A percentile compares a stretch with the other conserved stretches of the same genome.
Evolutionary conservation across 1,140 invertebrate genomes (phyloP).

Genomic region (Diplogasteroides magnus): DNA sequence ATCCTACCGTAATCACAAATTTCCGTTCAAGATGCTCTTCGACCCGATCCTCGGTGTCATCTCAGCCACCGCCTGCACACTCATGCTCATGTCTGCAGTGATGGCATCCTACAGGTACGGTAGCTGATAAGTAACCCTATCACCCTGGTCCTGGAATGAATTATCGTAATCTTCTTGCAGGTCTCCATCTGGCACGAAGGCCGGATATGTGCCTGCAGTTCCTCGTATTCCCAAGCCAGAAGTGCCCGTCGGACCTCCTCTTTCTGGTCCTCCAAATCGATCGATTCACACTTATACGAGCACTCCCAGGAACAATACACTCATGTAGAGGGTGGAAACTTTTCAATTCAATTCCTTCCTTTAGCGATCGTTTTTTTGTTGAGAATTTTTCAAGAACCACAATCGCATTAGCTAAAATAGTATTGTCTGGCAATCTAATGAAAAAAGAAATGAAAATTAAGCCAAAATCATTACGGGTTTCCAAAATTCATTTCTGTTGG

Average conservation of each 20-base stretch:
- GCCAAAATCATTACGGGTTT: too few relatives aligned
- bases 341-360: too few relatives aligned
- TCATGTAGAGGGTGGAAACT: too few relatives aligned
- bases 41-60: constrained; percentile 25
- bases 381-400: too few relatives aligned
- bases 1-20: too few relatives aligned
- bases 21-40: constrained; percentile 1
- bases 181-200: constrained; percentile 17
- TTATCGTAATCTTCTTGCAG: constrained; percentile 3
- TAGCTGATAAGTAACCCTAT: not conserved
- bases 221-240: constrained; percentile 23
- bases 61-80: constrained; percentile 12
- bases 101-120: constrained; percentile 15
- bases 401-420: too few relatives aligned
- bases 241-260: constrained; percentile 19
- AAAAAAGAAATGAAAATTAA: too few relatives aligned
- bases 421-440: too few relatives aligned
- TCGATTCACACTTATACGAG: constrained; percentile 25
- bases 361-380: too few relatives aligned
- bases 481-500: too few relatives aligned
- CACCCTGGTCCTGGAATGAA: not conserved
- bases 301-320: not conserved
- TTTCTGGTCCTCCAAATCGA: too few relatives aligned
- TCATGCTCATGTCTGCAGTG: constrained; percentile 16
- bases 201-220: constrained; percentile 31